phyloP scores from a whole-genome alignment of 1,140 invertebrate genomes.

The Tetramorium parvispinum region DNA sequence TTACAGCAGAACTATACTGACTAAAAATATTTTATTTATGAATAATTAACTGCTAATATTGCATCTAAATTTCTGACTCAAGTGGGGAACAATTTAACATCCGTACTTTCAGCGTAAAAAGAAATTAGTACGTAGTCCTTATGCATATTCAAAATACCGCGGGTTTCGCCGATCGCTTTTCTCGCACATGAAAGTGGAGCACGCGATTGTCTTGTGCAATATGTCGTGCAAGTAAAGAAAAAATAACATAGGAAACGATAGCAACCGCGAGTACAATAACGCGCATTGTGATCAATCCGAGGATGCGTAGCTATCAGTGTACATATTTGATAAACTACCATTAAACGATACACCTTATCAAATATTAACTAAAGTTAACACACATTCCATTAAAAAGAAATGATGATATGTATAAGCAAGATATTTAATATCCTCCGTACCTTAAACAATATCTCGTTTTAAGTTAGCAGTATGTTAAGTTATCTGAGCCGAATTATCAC shows the following conservation, averaged over 20 bases:
- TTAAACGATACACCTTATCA: slow-evolving; percentile 8
- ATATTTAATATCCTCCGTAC: background rate
- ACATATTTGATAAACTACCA: slow-evolving; percentile 20
- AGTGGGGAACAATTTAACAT: background rate
- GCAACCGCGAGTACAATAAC: slow-evolving; percentile 29
- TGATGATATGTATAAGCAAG: background rate
- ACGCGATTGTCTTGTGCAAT: slow-evolving; percentile 40
- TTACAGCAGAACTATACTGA: background rate
- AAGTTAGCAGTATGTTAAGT: too few species aligned
- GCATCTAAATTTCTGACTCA: background rate
- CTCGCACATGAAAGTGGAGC: slow-evolving; percentile 8
- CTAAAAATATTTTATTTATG: background rate
- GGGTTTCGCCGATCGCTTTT: background rate
- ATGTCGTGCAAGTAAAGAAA: slow-evolving; percentile 20
- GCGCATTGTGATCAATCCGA: slow-evolving; percentile 38
- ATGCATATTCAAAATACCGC: slow-evolving; percentile 23
- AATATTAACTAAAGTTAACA: background rate
- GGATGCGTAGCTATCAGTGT: background rate
- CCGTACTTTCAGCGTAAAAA: background rate
- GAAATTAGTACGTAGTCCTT: background rate
- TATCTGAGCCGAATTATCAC: too few species aligned
- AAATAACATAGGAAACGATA: slow-evolving; percentile 18
- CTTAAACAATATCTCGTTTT: too few species aligned
- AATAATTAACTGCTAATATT: background rate
- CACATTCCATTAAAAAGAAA: background rate